A percentile compares a stretch with the other conserved stretches of the same genome.
Evolutionary conservation across 2,797 vertebrate genomes (phyloP).

Genomic region (Liasis olivaceus): DNA sequence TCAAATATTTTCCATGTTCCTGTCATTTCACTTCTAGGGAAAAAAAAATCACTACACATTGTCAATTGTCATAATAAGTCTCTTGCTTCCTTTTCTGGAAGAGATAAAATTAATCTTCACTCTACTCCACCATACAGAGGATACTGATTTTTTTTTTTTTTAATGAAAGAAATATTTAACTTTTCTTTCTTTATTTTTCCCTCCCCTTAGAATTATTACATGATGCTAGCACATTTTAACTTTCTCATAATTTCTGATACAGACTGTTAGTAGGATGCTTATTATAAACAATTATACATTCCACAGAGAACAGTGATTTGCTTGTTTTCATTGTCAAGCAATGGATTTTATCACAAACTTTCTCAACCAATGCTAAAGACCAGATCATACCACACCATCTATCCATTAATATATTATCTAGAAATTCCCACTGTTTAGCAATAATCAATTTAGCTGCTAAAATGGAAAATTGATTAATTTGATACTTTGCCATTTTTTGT

Average conservation of each 20-base stretch:
- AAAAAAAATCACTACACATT: neutral
- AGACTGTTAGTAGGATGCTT: neutral
- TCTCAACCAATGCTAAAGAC: neutral
- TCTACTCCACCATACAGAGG: neutral
- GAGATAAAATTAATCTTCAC: neutral
- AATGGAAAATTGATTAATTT: neutral
- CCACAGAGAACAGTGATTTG: neutral
- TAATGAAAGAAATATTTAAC: neutral
- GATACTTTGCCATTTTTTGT: neutral
- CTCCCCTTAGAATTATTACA: neutral
- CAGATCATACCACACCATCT: neutral
- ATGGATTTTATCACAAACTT: neutral
- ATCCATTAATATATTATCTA: neutral
- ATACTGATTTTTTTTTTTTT: neutral
- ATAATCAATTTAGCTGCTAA: neutral
- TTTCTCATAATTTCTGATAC: neutral
- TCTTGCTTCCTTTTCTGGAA: slow-evolving; percentile 10
- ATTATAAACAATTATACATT: neutral
- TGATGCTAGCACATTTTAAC: neutral
- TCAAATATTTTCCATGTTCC: neutral
- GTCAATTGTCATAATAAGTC: neutral
- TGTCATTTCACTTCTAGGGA: neutral
- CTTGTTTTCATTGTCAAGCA: neutral
- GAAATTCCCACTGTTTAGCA: neutral
- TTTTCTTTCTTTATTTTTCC: neutral